Conservation (phyloP, 2,113 vertebrate species). For the Gambusia affinis region DNA sequence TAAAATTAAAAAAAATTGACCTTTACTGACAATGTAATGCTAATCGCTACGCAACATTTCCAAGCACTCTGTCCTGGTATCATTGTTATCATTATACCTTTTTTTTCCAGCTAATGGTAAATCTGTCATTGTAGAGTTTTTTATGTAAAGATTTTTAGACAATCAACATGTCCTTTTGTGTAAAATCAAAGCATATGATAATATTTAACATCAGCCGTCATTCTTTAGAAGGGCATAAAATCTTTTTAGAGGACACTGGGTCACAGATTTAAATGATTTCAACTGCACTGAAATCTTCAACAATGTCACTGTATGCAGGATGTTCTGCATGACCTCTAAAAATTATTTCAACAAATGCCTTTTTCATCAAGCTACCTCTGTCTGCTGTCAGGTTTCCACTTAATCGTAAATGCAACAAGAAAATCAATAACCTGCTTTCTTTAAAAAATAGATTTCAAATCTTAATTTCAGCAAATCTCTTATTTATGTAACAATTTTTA, state of each 20-base stretch:
- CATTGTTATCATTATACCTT: background rate
- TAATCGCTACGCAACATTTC: conserved; percentile 16
- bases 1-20: background rate
- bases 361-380: background rate
- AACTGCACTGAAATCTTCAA: background rate
- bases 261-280: background rate
- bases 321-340: background rate
- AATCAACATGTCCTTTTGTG: conserved; percentile 1
- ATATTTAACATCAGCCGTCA: background rate
- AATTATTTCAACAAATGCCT: background rate
- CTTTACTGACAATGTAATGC: conserved; percentile 7
- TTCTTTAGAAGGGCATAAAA: background rate
- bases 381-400: background rate
- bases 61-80: background rate
- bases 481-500: background rate
- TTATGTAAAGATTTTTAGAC: background rate
- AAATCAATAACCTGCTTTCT: background rate
- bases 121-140: conserved; percentile 23
- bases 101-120: conserved; percentile 16
- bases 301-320: background rate
- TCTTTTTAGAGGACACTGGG: background rate
- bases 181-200: background rate
- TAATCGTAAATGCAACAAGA: background rate
- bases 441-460: background rate
- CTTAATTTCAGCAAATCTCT: background rate